A percentile compares a stretch with the other conserved stretches of the same genome.
These are phyloP conservation scores for Gasteruption jaculator DNA, from an alignment of 2,888 invertebrate genomes.

Conservation along the genomic window DNA sequence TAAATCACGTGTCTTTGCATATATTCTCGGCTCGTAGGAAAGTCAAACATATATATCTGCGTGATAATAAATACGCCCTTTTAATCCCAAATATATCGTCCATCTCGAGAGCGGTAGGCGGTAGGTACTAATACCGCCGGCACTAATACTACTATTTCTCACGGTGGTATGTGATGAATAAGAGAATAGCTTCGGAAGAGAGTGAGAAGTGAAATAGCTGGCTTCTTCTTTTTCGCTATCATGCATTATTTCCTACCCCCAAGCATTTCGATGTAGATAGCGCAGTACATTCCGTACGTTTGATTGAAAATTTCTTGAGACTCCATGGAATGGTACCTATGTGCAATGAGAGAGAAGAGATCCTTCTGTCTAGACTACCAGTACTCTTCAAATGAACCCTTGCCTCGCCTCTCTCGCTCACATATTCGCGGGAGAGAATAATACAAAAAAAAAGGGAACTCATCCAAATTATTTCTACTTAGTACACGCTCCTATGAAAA, in stretches of 20 bases:
- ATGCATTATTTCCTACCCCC: constrained; percentile 41
- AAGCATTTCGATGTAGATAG: constrained; percentile 35
- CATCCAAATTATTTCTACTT: too few relatives aligned
- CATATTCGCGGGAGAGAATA: too few relatives aligned
- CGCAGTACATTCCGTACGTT: constrained; percentile 45
- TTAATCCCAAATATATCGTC: constrained; percentile 35
- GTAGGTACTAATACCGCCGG: too few relatives aligned
- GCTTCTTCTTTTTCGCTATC: constrained; percentile 26
- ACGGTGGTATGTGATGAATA: constrained; percentile 32
- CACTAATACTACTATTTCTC: too few relatives aligned
- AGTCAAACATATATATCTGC: constrained; percentile 31
- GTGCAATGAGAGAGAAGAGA: constrained; percentile 23
- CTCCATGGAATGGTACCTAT: constrained; percentile 43
- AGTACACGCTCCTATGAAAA: too few relatives aligned
- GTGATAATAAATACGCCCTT: too few relatives aligned
- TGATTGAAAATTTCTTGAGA: constrained; percentile 51
- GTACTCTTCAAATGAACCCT: too few relatives aligned
- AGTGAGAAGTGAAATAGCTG: constrained; percentile 1
- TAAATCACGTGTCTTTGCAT: constrained; percentile 31
- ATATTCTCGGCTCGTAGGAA: constrained; percentile 23
- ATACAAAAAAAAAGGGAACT: too few relatives aligned
- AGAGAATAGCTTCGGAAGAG: constrained; percentile 24
- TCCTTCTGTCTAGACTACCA: too few relatives aligned
- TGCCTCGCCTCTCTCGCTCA: too few relatives aligned
- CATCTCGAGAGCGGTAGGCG: too few relatives aligned